A percentile compares a stretch with the other conserved stretches of the same genome.
These are phyloP conservation scores for Arrhopalites spinosus DNA, from an alignment of 2,888 invertebrate genomes.

Conservation along the genomic window DNA sequence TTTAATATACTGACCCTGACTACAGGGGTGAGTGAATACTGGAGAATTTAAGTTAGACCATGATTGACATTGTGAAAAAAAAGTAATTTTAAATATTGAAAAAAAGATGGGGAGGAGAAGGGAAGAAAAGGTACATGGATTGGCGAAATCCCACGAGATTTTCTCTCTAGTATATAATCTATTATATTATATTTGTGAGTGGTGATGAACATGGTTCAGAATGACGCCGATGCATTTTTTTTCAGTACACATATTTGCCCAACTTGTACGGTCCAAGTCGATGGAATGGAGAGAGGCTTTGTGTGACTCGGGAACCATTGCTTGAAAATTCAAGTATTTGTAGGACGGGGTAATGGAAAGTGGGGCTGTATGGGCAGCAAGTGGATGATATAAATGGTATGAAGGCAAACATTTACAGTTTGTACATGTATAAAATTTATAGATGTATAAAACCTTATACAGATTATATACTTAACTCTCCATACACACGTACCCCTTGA, in stretches of 20 bases:
- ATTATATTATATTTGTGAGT: background rate
- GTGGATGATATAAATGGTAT: slow-evolving; percentile 39
- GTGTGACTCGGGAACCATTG: slow-evolving; percentile 44
- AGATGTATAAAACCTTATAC: background rate
- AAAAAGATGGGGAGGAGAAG: no score
- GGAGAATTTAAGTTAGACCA: no score
- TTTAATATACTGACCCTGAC: no score
- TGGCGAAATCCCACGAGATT: no score
- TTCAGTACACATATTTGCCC: slow-evolving; percentile 12
- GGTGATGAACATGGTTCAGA: background rate
- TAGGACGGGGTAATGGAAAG: slow-evolving; percentile 50
- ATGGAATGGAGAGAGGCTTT: slow-evolving; percentile 28
- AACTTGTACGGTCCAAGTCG: slow-evolving; percentile 33
- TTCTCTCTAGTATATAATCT: no score
- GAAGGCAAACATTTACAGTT: slow-evolving; percentile 23
- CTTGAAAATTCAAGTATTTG: slow-evolving; percentile 54
- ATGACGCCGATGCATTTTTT: slow-evolving; percentile 18
- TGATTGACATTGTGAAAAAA: no score
- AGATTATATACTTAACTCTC: background rate
- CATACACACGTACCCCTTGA: background rate
- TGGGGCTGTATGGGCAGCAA: slow-evolving; percentile 53
- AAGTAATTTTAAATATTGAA: no score
- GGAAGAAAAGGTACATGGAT: no score
- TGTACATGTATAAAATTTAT: background rate
- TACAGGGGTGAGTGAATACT: no score